Evolutionary conservation across 2,797 vertebrate species (phyloP), one percentile per base, ranked within the genome.

Genomic region (Calcarius lapponicus): DNA sequence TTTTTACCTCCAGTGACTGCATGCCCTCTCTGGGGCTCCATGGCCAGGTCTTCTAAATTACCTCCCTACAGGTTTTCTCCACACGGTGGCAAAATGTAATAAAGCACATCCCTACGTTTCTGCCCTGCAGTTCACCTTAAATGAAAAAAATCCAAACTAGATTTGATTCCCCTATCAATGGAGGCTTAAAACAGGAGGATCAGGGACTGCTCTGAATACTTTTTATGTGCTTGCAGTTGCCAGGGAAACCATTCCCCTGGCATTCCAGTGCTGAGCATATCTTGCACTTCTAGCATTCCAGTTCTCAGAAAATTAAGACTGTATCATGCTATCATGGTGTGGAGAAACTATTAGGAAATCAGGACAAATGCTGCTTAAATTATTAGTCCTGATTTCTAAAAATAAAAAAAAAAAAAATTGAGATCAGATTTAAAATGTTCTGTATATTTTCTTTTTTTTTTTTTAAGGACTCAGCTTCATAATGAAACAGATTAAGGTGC

Each of bases 141-240:
- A 92, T 42, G 42, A 80, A 93, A 90, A 73, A 92, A 86, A 71
- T 36, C 86, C 11, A 21, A 94, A 88, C 74, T 90, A 90, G 80
- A 84, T 92, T 96, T 95, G 60, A 97, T 96, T 97, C 91, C 85
- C 48, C 92, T 86, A 95, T 96, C 96, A 96, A 87, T 86, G 89
- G 75, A 96, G 43, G 90, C 91, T 96, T 92, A 94, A 97, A 96
- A 94, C 93, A 94, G 93, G 72, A 92, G 87, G 95, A 97, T 95
- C 72, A 66, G 78, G 74, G 67, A 95, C 92, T 96, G 83, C 86
- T 97, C 96, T 95, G 92, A 95, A 96, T 97, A 97, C 88, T 96
- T 98, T 97, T 96, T 96, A 97, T 93, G 90, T 93, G 91, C 94
- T 96, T 97, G 80, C 96, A 61, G 97, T 98, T 98, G 97, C 97